Conservation (phyloP, 2,888 invertebrate genomes). For the Drosophila macrothrix region DNA sequence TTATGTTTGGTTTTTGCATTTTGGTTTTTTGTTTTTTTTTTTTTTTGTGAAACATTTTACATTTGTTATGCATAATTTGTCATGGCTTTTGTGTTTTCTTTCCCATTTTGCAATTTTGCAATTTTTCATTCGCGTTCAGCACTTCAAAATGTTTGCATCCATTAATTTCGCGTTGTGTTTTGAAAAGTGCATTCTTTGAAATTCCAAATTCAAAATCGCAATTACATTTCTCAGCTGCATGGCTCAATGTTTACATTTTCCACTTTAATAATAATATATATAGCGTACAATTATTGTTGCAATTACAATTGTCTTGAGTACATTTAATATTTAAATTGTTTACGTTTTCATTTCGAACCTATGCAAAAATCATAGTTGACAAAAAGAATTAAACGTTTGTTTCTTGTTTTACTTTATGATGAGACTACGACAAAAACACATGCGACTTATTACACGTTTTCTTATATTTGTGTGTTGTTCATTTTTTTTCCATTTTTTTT, state of each 20-base stretch:
- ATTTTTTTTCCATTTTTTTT: slow-evolving; percentile 50
- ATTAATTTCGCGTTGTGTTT: slow-evolving; percentile 2
- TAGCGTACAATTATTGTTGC: slow-evolving; percentile 85
- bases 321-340: slow-evolving; percentile 81
- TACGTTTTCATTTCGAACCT: slow-evolving; percentile 65
- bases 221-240: slow-evolving; percentile 39
- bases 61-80: slow-evolving; percentile 60
- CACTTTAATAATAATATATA: slow-evolving; percentile 79
- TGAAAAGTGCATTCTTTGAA: slow-evolving; percentile 14
- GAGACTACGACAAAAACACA: slow-evolving; percentile 82
- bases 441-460: slow-evolving; percentile 71
- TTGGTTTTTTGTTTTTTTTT: slow-evolving; percentile 40
- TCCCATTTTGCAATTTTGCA: slow-evolving; percentile 18
- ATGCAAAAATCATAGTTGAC: slow-evolving; percentile 76
- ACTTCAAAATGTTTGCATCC: slow-evolving; percentile 11
- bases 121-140: background rate
- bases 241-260: slow-evolving; percentile 48
- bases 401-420: slow-evolving; percentile 59
- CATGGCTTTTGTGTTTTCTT: slow-evolving; percentile 33
- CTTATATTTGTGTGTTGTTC: slow-evolving; percentile 66
- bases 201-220: slow-evolving; percentile 25
- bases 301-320: slow-evolving; percentile 85
- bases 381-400: slow-evolving; percentile 72
- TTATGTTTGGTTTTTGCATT: slow-evolving; percentile 67
- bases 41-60: slow-evolving; percentile 81